A percentile compares a stretch with the other conserved stretches of the same genome.
phyloP scores from a whole-genome alignment of 2,113 vertebrate genomes.

The Connochaetes taurinus region DNA sequence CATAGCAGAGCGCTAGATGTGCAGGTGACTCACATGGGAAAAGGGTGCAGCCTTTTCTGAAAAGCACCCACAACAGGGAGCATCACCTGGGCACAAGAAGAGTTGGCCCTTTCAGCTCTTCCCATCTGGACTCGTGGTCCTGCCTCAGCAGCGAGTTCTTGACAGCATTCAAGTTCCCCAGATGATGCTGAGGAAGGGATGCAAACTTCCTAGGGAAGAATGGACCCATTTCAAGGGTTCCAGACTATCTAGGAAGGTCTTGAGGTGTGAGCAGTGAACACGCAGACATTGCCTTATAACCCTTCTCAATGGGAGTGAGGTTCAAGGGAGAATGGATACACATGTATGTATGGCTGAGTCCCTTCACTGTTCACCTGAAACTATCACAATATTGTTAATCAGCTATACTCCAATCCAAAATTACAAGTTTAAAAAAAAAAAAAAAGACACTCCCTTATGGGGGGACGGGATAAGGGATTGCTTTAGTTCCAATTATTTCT shows the following conservation, averaged over 20 bases:
- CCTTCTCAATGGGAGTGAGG: not conserved
- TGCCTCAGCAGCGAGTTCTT: not conserved
- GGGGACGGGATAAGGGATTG: not conserved
- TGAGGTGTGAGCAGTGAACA: not conserved
- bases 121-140: not conserved
- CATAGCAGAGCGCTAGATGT: not conserved
- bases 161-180: not conserved
- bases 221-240: not conserved
- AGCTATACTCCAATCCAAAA: not conserved
- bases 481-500: not conserved
- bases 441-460: not conserved
- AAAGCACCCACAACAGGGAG: not conserved
- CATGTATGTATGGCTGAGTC: not conserved
- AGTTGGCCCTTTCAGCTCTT: not conserved
- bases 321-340: not conserved
- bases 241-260: not conserved
- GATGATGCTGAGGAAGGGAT: not conserved
- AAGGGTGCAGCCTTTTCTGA: not conserved
- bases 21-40: not conserved
- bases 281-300: not conserved
- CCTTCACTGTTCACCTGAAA: not conserved
- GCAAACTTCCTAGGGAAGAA: not conserved
- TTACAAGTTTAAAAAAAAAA: not conserved
- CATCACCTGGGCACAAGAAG: not conserved
- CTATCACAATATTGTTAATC: not conserved